Conservation (phyloP, 1,140 invertebrate species). For the Trachymyrmex septentrionalis region DNA sequence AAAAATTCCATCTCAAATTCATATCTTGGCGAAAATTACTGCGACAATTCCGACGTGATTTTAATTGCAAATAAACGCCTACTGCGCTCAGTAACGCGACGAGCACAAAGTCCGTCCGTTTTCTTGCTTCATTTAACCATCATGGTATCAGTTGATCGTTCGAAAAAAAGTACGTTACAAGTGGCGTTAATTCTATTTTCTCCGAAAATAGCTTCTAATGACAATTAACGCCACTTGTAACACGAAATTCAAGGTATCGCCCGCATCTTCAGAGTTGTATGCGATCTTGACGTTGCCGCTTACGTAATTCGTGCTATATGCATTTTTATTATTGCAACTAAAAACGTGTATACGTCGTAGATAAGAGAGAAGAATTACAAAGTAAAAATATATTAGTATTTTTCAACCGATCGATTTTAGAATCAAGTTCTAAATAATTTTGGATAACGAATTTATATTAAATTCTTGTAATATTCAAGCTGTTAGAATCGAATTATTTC, state of each 20-base stretch:
- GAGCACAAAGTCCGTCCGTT: not conserved
- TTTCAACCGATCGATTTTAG: not conserved
- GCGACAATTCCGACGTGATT: conserved; percentile 9
- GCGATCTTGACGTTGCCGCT: not conserved
- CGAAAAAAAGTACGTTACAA: not conserved
- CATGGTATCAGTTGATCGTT: not conserved
- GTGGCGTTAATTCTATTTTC: not conserved
- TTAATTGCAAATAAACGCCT: conserved; percentile 38
- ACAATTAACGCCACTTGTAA: too few species aligned
- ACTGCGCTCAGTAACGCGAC: not conserved
- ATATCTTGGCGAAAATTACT: not conserved
- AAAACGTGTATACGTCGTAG: not conserved
- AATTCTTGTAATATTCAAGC: not conserved
- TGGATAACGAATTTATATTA: not conserved
- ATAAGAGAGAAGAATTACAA: not conserved
- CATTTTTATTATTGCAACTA: not conserved
- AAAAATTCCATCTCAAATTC: not conserved
- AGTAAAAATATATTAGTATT: not conserved
- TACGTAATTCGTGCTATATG: not conserved
- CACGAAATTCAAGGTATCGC: not conserved
- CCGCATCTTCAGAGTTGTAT: not conserved
- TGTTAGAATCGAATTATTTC: not conserved
- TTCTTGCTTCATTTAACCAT: not conserved
- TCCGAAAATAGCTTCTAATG: too few species aligned
- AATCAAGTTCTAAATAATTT: not conserved